A percentile compares a stretch with the other conserved stretches of the same genome.
phyloP scores from a whole-genome alignment of 2,797 vertebrate species.

The Clamator glandarius region DNA sequence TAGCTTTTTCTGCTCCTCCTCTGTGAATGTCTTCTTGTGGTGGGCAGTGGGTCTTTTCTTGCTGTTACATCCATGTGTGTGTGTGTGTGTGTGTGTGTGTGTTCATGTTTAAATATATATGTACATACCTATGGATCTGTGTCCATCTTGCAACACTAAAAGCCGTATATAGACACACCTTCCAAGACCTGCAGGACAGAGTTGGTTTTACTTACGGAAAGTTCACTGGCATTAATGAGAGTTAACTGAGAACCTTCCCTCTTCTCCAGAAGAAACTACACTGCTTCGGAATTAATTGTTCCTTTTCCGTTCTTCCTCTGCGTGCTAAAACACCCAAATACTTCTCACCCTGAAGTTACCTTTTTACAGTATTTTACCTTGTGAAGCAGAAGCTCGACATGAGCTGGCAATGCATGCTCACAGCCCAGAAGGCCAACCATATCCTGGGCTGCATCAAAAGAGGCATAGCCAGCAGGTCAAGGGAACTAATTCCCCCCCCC shows the following conservation, averaged over 20 bases:
- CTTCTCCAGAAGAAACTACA: neutral
- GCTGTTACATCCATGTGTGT: neutral
- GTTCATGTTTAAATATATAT: rapidly evolving
- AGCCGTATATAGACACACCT: neutral
- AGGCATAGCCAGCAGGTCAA: too few species aligned
- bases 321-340: neutral
- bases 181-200: neutral
- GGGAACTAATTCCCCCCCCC: too few species aligned
- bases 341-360: neutral
- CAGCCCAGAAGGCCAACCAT: too few species aligned
- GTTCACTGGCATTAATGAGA: neutral
- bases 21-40: neutral
- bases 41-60: neutral
- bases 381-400: neutral
- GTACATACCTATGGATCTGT: too few species aligned
- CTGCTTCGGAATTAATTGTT: neutral
- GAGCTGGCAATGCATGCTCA: too few species aligned
- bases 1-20: neutral
- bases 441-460: too few species aligned
- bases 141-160: neutral
- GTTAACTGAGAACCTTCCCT: neutral
- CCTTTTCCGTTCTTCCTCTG: neutral
- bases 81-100: too few species aligned
- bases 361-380: neutral
- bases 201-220: neutral